phyloP scores from a whole-genome alignment of 2,113 vertebrate species.

The Neolamprologus devosi region DNA sequence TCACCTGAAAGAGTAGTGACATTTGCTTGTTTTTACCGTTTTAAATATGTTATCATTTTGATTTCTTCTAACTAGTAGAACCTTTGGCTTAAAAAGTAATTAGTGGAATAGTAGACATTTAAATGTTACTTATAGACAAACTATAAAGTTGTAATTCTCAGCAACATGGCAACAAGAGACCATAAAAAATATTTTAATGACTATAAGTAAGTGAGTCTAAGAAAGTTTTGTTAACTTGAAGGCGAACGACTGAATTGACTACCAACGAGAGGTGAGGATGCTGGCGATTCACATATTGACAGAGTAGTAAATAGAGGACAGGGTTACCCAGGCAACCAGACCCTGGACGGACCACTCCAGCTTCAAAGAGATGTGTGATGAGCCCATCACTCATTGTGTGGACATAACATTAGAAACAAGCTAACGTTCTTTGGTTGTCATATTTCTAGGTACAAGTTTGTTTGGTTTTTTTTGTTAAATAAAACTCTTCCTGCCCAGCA shows the following conservation, averaged over 20 bases:
- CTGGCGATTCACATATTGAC: background rate
- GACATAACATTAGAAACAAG: background rate
- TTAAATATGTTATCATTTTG: background rate
- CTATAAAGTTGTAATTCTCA: background rate
- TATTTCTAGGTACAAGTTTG: background rate
- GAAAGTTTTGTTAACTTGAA: background rate
- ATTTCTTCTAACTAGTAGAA: background rate
- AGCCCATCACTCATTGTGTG: background rate
- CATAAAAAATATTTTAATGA: background rate
- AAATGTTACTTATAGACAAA: background rate
- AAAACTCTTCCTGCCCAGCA: background rate
- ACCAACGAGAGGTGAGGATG: background rate
- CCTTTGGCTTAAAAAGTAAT: background rate
- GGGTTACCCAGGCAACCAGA: background rate
- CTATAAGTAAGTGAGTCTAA: fast-evolving
- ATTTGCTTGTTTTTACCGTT: fast-evolving
- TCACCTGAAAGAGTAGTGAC: background rate
- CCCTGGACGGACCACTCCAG: background rate
- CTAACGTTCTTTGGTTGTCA: background rate
- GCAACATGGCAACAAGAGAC: background rate
- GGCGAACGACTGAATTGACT: background rate
- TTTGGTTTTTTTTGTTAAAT: background rate
- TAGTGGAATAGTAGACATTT: background rate
- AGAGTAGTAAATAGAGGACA: background rate
- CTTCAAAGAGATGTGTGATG: background rate